phyloP scores from a whole-genome alignment of 1,140 invertebrate genomes.

The Zelostemma sp. region DNA sequence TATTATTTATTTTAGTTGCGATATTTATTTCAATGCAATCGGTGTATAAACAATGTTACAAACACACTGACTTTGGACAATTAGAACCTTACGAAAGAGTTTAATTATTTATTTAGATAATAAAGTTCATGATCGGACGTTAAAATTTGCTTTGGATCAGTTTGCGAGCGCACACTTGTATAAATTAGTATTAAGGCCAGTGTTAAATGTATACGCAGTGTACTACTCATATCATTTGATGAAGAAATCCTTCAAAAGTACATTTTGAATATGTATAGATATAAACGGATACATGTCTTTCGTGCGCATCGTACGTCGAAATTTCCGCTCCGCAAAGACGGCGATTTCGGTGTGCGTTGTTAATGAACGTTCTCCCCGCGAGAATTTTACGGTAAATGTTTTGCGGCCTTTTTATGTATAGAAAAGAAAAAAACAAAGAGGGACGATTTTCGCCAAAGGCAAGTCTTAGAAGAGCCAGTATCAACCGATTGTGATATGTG shows the following conservation, averaged over 20 bases:
- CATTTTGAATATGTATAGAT: conserved; percentile 1
- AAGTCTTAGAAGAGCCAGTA: conserved; percentile 54
- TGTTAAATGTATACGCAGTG: conserved; percentile 71
- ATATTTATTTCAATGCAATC: no score
- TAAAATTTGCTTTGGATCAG: conserved; percentile 11
- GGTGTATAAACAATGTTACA: no score
- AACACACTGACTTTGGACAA: no score
- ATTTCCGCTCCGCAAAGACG: no score
- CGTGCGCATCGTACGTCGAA: neutral
- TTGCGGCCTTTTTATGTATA: conserved; percentile 33
- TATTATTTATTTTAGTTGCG: no score
- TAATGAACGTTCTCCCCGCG: conserved; percentile 32
- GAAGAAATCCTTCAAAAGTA: conserved; percentile 54
- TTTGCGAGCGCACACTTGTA: conserved; percentile 61
- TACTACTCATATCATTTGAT: conserved; percentile 70
- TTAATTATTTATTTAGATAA: neutral
- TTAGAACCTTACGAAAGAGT: no score
- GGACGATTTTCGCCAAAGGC: conserved; percentile 42
- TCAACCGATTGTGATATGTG: conserved; percentile 53
- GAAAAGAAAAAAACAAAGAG: conserved; percentile 30
- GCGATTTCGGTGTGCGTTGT: conserved; percentile 21
- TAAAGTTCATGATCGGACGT: neutral
- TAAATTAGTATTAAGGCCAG: conserved; percentile 71
- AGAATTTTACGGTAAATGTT: conserved; percentile 49
- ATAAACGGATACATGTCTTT: no score